phyloP scores from a whole-genome alignment of 2,888 invertebrate species.

The Imbricaverruca yamaguchii region DNA sequence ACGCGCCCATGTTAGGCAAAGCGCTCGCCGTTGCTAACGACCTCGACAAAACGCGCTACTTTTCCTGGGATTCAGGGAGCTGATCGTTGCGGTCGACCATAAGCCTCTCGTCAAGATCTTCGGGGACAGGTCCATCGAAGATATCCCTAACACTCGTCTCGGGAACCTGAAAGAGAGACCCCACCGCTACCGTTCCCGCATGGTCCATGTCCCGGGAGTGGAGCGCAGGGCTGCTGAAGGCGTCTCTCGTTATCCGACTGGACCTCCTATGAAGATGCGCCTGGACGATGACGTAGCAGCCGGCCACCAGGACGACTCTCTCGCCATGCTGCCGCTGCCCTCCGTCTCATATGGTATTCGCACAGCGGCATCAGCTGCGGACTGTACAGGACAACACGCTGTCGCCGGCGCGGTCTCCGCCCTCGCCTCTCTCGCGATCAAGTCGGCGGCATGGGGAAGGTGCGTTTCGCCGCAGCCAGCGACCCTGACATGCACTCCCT shows the following conservation, averaged over 20 bases:
- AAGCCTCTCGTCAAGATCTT: not conserved
- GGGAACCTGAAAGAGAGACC: not conserved
- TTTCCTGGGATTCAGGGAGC: not conserved
- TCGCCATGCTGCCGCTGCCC: too few relatives aligned
- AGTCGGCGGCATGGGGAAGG: slow-evolving; percentile 22
- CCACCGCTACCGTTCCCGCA: not conserved
- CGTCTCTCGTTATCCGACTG: not conserved
- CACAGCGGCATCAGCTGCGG: not conserved
- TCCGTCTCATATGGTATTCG: not conserved
- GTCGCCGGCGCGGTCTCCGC: not conserved
- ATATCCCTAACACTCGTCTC: not conserved
- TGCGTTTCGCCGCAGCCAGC: slow-evolving; percentile 18
- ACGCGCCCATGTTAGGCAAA: not conserved
- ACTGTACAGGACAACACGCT: not conserved
- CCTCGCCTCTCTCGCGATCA: not conserved
- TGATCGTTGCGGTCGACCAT: slow-evolving; percentile 15
- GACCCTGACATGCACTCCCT: slow-evolving; percentile 20
- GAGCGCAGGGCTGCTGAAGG: not conserved
- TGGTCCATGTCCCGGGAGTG: not conserved
- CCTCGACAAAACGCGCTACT: not conserved
- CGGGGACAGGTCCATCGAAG: not conserved
- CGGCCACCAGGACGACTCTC: too few relatives aligned
- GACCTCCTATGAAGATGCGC: not conserved
- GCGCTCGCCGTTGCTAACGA: not conserved
- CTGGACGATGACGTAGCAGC: not conserved